Evolutionary conservation across 2,797 vertebrate genomes (phyloP).

Genomic region (Myripristis jacobus): DNA sequence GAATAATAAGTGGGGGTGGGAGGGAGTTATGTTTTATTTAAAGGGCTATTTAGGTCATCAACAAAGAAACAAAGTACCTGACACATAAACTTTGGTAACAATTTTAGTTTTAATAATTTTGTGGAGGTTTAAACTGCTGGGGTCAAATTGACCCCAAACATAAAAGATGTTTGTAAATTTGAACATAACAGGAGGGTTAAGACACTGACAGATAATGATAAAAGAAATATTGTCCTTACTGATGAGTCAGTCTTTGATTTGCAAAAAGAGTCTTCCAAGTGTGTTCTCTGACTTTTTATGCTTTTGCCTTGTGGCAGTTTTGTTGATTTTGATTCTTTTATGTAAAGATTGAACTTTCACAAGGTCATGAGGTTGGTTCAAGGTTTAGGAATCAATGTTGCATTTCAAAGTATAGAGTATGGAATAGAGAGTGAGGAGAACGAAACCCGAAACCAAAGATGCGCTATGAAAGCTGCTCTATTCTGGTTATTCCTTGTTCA

Average conservation of each 20-base stretch:
- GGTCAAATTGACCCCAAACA: too few species aligned
- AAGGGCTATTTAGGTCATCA: too few species aligned
- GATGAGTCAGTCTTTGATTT: background rate
- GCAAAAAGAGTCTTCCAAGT: background rate
- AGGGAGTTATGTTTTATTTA: too few species aligned
- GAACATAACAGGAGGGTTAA: too few species aligned
- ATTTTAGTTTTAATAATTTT: too few species aligned
- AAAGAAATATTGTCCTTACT: background rate
- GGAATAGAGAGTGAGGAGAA: background rate
- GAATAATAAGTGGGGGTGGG: too few species aligned
- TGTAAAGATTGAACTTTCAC: background rate
- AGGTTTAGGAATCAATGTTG: background rate
- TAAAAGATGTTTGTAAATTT: too few species aligned
- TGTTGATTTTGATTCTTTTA: background rate
- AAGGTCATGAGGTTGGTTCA: constrained; percentile 9
- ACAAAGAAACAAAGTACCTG: too few species aligned
- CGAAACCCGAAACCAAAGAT: background rate
- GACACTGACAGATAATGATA: background rate
- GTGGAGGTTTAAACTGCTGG: too few species aligned
- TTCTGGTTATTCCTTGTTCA: constrained; percentile 10
- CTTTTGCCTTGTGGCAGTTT: background rate
- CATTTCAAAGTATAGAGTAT: background rate
- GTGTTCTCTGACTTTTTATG: background rate
- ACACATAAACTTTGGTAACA: too few species aligned
- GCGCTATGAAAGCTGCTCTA: constrained; percentile 10